Base-by-base conservation (phyloP, 2,888 invertebrate genomes). In the Agriopis marginaria region DNA sequence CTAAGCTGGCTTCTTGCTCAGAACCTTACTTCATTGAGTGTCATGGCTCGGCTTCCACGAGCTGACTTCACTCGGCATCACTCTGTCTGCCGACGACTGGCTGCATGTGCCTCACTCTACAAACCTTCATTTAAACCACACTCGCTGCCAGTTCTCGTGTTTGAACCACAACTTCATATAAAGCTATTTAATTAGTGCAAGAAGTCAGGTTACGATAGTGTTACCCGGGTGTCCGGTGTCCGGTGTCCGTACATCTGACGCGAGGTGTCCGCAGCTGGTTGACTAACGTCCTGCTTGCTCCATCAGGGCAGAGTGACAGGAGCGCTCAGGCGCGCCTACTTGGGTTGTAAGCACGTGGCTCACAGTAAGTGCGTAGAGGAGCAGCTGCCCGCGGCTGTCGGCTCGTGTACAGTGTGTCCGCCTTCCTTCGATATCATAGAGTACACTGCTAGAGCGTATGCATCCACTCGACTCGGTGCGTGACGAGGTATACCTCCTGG, bases 281-380 rank as follows among this genome's bases (percentile, higher is more conserved):
- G 40, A 55, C 68, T 44, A 65, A 77, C 79, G 74, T 54, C 45
- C 44, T 44, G 47, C 39, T 82, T 88, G 84, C 77, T 82, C 79
- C 80, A 80, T 91, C 93, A 94, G 94, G 94, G 94, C 86, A 94
- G 91, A 92, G 92, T 94, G 91, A 92, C 92, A 84, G 89, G 87
- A 82, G 94, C 94, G 84, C 89, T 94, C 80, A 91, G 94, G 88
- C 89, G 93, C 82, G 94, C 93, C 77, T 94, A 94, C 90, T 94
- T 94, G 89, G 91, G 93, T 93, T 94, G 93, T 94, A 94, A 94
- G 91, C 89, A 88, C 87, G 89, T 92, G 86, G 94, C 94, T 85
- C 94, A 93, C 94, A 94, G 94, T 94, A 94, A 94, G 94, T 94
- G 85, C 85, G 89, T 93, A 93, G 93, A 80, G 70, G 68, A 42